Evolutionary conservation across 2,797 vertebrate genomes (phyloP).

Genomic region (Heliangelus exortis): DNA sequence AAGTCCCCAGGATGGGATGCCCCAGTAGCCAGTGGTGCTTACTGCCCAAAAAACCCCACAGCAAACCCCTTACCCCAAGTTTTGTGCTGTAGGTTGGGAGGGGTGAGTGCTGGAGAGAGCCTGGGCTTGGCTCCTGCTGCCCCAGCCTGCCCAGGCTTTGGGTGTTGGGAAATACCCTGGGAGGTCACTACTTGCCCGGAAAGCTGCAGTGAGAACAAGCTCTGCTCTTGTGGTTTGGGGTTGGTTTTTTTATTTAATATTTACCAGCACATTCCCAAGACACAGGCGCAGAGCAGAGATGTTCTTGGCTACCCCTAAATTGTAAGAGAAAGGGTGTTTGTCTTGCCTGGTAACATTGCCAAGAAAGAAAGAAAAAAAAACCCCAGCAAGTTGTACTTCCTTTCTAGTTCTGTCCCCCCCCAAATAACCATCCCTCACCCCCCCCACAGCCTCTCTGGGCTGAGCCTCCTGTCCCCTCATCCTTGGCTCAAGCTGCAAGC

Average conservation of each 20-base stretch:
- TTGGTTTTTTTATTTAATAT: background rate
- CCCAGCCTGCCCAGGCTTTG: background rate
- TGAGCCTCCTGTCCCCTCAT: no score
- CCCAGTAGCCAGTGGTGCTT: background rate
- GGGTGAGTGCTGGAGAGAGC: background rate
- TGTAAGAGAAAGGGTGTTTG: no score
- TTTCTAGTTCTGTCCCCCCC: no score
- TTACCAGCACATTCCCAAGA: background rate
- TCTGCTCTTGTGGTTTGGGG: background rate
- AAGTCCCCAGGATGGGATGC: background rate
- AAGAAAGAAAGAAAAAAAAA: no score
- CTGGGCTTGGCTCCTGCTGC: background rate
- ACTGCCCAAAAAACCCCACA: background rate
- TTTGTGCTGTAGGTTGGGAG: background rate
- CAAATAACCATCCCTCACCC: no score
- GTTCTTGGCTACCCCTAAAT: background rate
- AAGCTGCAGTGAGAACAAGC: background rate
- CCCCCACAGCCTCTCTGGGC: no score
- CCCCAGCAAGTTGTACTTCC: no score
- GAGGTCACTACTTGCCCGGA: fast-evolving
- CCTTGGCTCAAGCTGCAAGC: no score
- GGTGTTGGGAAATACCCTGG: background rate
- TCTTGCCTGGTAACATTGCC: no score
- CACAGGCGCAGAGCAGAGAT: background rate
- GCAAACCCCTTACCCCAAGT: background rate